Evolutionary conservation across 2,888 invertebrate species (phyloP), one percentile per base, ranked within the genome.

Genomic region (Drosophila histrio): DNA sequence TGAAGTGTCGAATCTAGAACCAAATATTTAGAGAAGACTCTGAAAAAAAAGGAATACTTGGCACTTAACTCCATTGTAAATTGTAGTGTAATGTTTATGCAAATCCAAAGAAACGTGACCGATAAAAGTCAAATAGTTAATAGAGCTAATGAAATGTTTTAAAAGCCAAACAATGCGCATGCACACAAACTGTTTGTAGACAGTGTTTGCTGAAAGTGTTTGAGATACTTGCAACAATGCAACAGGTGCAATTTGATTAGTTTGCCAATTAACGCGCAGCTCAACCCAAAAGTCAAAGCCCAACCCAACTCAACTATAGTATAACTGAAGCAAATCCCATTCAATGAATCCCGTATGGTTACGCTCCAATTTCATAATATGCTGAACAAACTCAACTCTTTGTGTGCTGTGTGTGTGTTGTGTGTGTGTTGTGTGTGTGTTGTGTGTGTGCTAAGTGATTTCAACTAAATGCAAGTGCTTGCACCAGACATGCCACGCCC

Each of bases 391-490:
- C 71, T 15, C 9, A 19, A 15, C 58, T 30, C 15, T 30, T 11
- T 21, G 11, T 17, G 2, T 22, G 6, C n/a, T 13, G 41, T 41
- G 41, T 15, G 21, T 39, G 24, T n/a, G 11, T n/a, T 41, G 41
- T 24, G 1, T 44, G 43, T 11, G 11, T 26, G 11, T 17, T 19
- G 41, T 15, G 15, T 15, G 6, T 57, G 17, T 43, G 15, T 34
- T 44, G 9, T 47, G 19, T 56, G 54, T 59, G 34, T 60, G 74
- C 67, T 77, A 75, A 75, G 50, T 72, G 74, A 63, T 54, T 59
- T 59, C 39, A 46, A 63, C 60, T 63, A 59, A 63, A 52, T 59
- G 71, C 76, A 75, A 54, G 22, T 70, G 50, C 64, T 57, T 54
- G 76, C 50, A 34, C 3, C 32, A 36, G 24, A 38, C 24, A 2